Base-by-base conservation (phyloP, 2,113 vertebrate genomes). In the Psittacus erithacus region DNA sequence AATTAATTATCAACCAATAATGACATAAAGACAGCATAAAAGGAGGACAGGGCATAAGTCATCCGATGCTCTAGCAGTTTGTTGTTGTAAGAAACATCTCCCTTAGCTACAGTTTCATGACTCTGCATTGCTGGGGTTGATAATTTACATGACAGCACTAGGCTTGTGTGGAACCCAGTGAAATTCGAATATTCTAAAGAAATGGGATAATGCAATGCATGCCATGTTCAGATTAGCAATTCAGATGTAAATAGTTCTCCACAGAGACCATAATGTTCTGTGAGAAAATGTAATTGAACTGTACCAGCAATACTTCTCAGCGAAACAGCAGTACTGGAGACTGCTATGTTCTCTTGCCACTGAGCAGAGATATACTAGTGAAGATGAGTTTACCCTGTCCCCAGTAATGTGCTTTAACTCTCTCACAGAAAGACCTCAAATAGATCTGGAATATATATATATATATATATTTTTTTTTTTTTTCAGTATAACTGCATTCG, bases 171-270 rank as follows among this genome's bases (percentile, higher is more conserved):
- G 9, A 74, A 74, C 22, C 1, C 1, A 49, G 49, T 10, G 80
- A 65, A 85, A 78, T 80, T 38, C 35, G 57, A 35, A 28, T 76
- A 38, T 69, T 57, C 41, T 23, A 65, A 83, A 60, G 63, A 63
- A 84, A 59, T 3, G 43, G 27, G 29, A 19, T 70, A 43, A 46
- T 43, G 55, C 44, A 76, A 57, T n/a, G 5, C 19, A 43, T 50
- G 23, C 39, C 2, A 0, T 7, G 6, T 55, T 86, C 60, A 70
- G 50, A 43, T 70, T 39, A 53, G 62, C 0, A 0, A 62, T 49
- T 93, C 47, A 31, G 24, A 53, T 33, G 24, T 23, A 44, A 53
- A 25, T 3, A 52, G 29, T 52, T n/a, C 41, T 80, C 62, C 41
- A 29, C 71, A 62, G 84, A 82, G 49, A 63, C 59, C 28, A 3